Evolutionary conservation across 2,797 vertebrate genomes (phyloP), one percentile per base, ranked within the genome.

Genomic region (Salarias fasciatus): DNA sequence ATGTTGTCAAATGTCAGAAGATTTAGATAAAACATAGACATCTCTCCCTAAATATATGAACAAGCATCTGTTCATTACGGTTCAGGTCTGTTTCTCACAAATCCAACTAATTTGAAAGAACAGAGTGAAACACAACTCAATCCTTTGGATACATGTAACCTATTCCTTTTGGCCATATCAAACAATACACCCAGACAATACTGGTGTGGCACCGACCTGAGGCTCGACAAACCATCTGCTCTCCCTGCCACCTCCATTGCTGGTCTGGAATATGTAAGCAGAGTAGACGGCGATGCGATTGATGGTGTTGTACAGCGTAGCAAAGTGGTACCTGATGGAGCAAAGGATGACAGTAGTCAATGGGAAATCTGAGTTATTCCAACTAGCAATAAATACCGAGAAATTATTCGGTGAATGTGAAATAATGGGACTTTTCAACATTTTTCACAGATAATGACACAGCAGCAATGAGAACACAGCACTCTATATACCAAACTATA

Each of bases 191-290:
- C 54, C 3, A 4, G 8, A 35, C 15, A 42, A 12, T 0, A 37
- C 13, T 2, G 5, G 33, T 18, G 9, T 5, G n/a, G 14, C 13
- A 63, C 82, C 45, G 52, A 93, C 93, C 91, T 93, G 92, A 46
- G 92, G 92, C 75, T 94, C 93, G 1, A 93, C 80, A 72, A 92
- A 94, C 93, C 93, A 93, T 37, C 89, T 72, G 0, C 1, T 80
- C 78, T 93, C 91, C 37, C 92, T 79, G 42, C 92, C 92, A 0
- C 93, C 91, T 6, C 91, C 91, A 9, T 86, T 81, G 59, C 89
- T 93, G 41, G 89, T 72, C 77, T 88, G 63, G 77, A 93, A 94
- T 1, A 72, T 55, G 74, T 93, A 92, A 12, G 91, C 90, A 3
- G 91, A 89, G 80, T 93, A 94, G 51, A 92, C 86, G 8, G 92